Evolutionary conservation across 2,113 vertebrate genomes (phyloP), one percentile per base, ranked within the genome.

Genomic region (Pterocles burchelli): DNA sequence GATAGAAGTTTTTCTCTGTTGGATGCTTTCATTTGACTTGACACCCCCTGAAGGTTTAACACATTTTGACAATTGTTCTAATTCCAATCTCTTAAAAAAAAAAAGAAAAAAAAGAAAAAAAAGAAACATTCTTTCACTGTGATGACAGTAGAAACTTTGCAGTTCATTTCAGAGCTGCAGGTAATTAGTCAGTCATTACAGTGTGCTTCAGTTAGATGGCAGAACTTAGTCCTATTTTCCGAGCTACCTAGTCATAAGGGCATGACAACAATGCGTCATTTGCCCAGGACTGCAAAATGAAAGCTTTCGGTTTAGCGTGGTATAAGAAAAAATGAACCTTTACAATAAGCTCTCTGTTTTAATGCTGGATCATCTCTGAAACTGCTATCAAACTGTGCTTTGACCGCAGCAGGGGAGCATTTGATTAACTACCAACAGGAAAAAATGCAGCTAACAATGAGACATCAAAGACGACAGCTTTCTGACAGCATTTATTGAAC

Each of bases 351-450:
- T 61, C 34, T 49, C 16, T 62, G 38, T 92, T 96, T 95, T 94
- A 82, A 90, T 86, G 93, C 97, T 88, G 96, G 97, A 95, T 97
- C 97, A 98, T 97, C 97, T 97, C 91, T 94, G 95, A 59, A 93
- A 65, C 66, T 74, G 61, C 90, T 91, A 70, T 91, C 96, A 97
- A 90, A 93, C 96, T 93, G 96, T 96, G 94, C 84, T 97, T 97
- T 97, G 97, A 98, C 97, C 98, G 94, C 97, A 97, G 96, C 95
- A 97, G 97, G 97, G 97, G 95, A 96, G 97, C 97, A 95, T 98
- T 97, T 98, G 98, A 98, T 98, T 97, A 97, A 97, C 97, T 97
- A 98, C 98, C 97, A 98, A 94, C 93, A 97, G 97, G 96, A 97
- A 96, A 97, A 96, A 96, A 95, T 93, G 97, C 83, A 83, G 91